These are phyloP conservation scores for Rapana venosa DNA, from an alignment of 2,888 invertebrate genomes.

Conservation along the genomic window DNA sequence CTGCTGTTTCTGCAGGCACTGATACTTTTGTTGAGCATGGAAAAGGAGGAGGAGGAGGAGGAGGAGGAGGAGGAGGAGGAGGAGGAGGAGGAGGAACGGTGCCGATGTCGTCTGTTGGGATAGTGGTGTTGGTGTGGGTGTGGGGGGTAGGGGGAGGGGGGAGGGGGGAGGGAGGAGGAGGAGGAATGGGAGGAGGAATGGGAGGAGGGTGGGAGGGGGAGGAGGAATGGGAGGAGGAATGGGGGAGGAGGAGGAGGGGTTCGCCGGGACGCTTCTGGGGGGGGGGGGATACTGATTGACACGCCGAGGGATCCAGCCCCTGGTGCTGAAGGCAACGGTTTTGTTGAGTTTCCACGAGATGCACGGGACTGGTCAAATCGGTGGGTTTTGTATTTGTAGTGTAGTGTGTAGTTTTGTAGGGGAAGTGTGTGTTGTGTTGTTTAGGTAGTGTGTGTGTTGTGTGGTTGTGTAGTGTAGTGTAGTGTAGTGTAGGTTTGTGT, in stretches of 20 bases:
- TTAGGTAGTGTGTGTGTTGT: background rate
- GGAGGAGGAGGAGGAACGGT: too few relatives aligned
- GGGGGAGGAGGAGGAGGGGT: background rate
- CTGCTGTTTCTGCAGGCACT: too few relatives aligned
- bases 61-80: too few relatives aligned
- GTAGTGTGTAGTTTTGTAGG: background rate
- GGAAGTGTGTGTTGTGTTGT: background rate
- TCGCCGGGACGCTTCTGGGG: background rate
- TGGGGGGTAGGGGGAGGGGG: too few relatives aligned
- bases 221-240: background rate
- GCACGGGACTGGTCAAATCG: slow-evolving; percentile 30
- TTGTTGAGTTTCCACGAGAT: slow-evolving; percentile 37
- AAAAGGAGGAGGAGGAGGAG: too few relatives aligned
- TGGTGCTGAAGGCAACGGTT: slow-evolving; percentile 30
- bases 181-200: background rate
- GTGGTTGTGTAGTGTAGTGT: background rate
- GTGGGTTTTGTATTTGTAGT: background rate
- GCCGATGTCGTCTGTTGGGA: too few relatives aligned
- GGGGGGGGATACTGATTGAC: slow-evolving; percentile 35
- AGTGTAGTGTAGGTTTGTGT: background rate
- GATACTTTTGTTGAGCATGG: too few relatives aligned
- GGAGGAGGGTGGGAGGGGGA: too few relatives aligned
- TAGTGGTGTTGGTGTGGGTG: too few relatives aligned
- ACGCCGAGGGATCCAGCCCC: background rate
- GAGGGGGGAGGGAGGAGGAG: background rate